Percentiles rank a stretch among this genome's conserved stretches.
Evolutionary conservation across 1,140 invertebrate species (phyloP).

Genomic region (Dendrolimus kikuchii): DNA sequence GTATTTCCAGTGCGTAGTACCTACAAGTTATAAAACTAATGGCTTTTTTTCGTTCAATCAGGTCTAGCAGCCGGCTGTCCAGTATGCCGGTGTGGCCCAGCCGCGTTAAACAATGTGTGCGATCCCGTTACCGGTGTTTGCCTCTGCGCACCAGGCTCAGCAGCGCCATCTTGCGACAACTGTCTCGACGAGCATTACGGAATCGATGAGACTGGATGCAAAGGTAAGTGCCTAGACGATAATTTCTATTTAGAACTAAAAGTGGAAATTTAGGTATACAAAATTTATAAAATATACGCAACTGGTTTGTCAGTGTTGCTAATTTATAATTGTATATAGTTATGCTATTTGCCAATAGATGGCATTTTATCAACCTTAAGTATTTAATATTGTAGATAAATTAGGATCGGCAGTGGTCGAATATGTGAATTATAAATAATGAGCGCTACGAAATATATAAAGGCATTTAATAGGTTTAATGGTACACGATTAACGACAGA

Average conservation of each 20-base stretch:
- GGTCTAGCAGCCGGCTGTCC: slow-evolving; percentile 79
- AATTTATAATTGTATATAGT: too few species aligned
- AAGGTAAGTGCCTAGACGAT: slow-evolving; percentile 74
- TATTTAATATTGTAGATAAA: too few species aligned
- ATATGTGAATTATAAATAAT: too few species aligned
- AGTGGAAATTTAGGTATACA: too few species aligned
- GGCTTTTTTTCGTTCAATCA: slow-evolving; percentile 8
- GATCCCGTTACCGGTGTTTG: slow-evolving; percentile 84
- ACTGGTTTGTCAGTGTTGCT: too few species aligned
- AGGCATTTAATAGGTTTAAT: too few species aligned
- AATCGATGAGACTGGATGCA: slow-evolving; percentile 81
- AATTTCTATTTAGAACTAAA: neutral
- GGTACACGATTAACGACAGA: too few species aligned
- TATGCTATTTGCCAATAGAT: too few species aligned
- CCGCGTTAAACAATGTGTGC: slow-evolving; percentile 79
- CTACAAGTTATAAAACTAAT: neutral
- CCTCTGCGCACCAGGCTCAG: slow-evolving; percentile 80
- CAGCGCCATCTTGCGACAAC: slow-evolving; percentile 83
- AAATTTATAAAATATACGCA: too few species aligned
- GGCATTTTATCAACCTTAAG: too few species aligned
- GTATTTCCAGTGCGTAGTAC: neutral
- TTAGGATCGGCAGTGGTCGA: too few species aligned
- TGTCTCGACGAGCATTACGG: slow-evolving; percentile 86
- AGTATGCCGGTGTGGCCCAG: slow-evolving; percentile 85
- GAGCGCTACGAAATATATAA: too few species aligned